These are phyloP conservation scores for Uromys caudimaculatus DNA, from an alignment of 2,797 vertebrate species.

Conservation along the genomic window DNA sequence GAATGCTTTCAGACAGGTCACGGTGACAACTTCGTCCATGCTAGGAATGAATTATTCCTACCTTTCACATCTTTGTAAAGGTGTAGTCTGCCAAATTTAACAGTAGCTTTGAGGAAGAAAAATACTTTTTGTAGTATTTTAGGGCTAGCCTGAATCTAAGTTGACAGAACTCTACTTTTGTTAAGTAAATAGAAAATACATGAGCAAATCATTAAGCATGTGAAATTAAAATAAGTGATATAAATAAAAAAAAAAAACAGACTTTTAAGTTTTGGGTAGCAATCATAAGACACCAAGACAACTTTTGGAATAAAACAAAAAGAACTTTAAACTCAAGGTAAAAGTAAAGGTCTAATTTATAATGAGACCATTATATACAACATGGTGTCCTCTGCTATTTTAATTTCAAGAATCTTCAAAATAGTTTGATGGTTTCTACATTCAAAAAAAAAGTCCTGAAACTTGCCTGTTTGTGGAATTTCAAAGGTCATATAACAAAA, in stretches of 20 bases:
- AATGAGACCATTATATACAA: neutral
- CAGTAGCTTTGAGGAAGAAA: conserved; percentile 29
- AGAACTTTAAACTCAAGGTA: conserved; percentile 49
- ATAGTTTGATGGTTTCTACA: conserved; percentile 12
- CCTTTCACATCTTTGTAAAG: conserved; percentile 26
- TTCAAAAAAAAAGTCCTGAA: neutral
- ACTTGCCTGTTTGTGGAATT: conserved; percentile 25
- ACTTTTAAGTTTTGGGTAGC: conserved; percentile 8
- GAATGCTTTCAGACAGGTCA: neutral
- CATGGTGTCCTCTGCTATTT: neutral
- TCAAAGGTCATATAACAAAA: conserved; percentile 3
- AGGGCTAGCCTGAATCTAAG: conserved; percentile 45
- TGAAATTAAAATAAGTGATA: conserved; percentile 53
- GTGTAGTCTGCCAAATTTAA: neutral
- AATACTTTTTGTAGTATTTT: conserved; percentile 18
- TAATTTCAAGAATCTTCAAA: conserved; percentile 40
- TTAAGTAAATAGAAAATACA: conserved; percentile 2
- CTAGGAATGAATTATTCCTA: neutral
- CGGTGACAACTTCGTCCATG: neutral
- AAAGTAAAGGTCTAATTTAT: conserved; percentile 15
- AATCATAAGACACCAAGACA: conserved; percentile 31
- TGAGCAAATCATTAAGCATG: conserved; percentile 29
- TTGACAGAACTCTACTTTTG: conserved; percentile 29
- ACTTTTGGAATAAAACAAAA: conserved; percentile 59
- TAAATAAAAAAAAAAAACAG: conserved; percentile 3